These are phyloP conservation scores for Phycodurus eques DNA, from an alignment of 2,113 vertebrate species.

Conservation along the genomic window DNA sequence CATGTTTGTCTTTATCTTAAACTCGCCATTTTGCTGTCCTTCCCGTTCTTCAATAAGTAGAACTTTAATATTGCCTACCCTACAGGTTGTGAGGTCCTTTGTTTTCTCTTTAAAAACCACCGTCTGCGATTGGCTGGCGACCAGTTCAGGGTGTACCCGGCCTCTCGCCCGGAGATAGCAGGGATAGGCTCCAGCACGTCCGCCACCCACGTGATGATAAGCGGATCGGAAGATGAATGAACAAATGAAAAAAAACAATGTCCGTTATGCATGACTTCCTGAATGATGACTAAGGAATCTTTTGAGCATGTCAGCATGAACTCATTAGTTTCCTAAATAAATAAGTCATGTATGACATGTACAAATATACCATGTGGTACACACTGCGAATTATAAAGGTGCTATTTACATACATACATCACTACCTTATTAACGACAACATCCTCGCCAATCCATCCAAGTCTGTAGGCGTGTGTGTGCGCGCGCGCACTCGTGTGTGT, in stretches of 20 bases:
- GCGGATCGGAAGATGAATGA: too few species aligned
- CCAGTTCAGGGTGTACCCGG: too few species aligned
- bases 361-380: not conserved
- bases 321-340: not conserved
- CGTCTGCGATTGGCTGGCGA: too few species aligned
- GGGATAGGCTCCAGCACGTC: too few species aligned
- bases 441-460: conserved; percentile 33
- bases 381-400: not conserved
- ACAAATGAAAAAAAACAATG: not conserved
- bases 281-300: not conserved
- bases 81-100: not conserved
- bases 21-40: not conserved
- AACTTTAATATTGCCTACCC: not conserved
- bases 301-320: conserved; percentile 5
- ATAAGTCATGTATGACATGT: conserved; percentile 3
- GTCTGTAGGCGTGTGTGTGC: conserved; percentile 11
- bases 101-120: not conserved
- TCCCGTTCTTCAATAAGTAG: not conserved
- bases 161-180: too few species aligned
- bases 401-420: conserved; percentile 48
- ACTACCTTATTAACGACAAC: conserved; percentile 60
- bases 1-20: not conserved
- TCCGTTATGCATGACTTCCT: conserved; percentile 24
- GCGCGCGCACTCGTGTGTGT: not conserved
- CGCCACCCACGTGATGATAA: too few species aligned